Conservation (phyloP, 2,888 invertebrate genomes). For the Coelinius sp. region DNA sequence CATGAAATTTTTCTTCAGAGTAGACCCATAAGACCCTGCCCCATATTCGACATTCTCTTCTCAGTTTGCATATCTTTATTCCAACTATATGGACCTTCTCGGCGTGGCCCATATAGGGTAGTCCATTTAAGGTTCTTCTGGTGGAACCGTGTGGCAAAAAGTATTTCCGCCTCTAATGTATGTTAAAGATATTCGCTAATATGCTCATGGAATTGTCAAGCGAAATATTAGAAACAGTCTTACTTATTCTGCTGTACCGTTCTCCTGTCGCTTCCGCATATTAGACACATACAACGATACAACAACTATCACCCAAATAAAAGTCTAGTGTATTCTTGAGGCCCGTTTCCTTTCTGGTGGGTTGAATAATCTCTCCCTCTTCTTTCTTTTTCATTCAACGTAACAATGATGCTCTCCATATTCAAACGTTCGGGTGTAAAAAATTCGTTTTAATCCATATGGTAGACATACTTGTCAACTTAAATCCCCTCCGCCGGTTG, state of each 20-base stretch:
- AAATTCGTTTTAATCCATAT: slow-evolving; percentile 6
- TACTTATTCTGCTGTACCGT: slow-evolving; percentile 4
- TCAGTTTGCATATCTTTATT: slow-evolving; percentile 24
- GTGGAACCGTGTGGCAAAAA: slow-evolving; percentile 4
- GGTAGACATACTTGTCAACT: slow-evolving; percentile 2
- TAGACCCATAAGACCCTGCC: neutral
- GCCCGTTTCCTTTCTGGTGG: slow-evolving; percentile 4
- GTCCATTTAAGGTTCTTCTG: slow-evolving; percentile 36
- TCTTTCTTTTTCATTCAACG: neutral
- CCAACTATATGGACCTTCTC: slow-evolving; percentile 20
- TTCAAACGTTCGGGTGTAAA: slow-evolving; percentile 17
- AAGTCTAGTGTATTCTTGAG: neutral
- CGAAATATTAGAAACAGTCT: neutral
- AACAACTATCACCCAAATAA: neutral
- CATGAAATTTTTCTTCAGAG: neutral
- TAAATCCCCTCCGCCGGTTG: neutral
- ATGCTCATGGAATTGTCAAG: slow-evolving; percentile 20
- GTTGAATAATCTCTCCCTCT: neutral
- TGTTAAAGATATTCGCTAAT: neutral
- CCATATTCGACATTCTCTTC: neutral
- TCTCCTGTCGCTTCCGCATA: neutral
- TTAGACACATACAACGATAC: neutral
- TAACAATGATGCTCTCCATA: slow-evolving; percentile 2
- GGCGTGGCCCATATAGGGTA: neutral
- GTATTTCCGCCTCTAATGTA: slow-evolving; percentile 29